A percentile compares a stretch with the other conserved stretches of the same genome.
Evolutionary conservation across 53 echinoderm and acorn worm genomes (phyloP).

Genomic region (Astropecten irregularis): DNA sequence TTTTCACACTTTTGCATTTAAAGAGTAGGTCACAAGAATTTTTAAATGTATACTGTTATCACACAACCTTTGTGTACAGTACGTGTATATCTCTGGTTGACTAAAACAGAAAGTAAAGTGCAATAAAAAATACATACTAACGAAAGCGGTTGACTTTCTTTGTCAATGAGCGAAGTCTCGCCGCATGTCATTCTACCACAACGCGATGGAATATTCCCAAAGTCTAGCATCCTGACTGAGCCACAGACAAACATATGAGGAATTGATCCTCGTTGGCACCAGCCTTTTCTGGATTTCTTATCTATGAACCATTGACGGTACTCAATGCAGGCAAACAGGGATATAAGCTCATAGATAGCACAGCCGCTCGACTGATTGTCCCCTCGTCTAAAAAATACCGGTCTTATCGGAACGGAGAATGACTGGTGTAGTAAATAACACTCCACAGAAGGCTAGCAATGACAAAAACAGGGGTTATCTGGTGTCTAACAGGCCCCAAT

Average conservation of each 20-base stretch:
- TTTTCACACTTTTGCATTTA: too few species aligned
- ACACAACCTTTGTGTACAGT: too few species aligned
- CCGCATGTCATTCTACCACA: too few species aligned
- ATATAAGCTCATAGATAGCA: neutral
- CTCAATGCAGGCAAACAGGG: constrained; percentile 4
- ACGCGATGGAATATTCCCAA: too few species aligned
- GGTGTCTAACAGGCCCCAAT: neutral
- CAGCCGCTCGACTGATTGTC: neutral
- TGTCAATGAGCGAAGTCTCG: too few species aligned
- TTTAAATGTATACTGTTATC: too few species aligned
- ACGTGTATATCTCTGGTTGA: too few species aligned
- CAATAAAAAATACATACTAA: too few species aligned
- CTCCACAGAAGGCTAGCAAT: neutral
- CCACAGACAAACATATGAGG: neutral
- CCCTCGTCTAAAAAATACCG: neutral
- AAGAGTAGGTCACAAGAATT: too few species aligned
- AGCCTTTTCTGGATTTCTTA: neutral
- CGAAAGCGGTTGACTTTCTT: too few species aligned
- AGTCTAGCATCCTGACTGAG: neutral
- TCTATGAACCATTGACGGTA: constrained; percentile 16
- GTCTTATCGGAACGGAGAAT: neutral
- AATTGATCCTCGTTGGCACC: neutral
- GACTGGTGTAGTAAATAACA: constrained; percentile 23
- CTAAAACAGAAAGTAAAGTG: too few species aligned
- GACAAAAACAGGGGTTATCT: constrained; percentile 25